Percentiles rank a stretch among this genome's conserved stretches.
phyloP scores from a whole-genome alignment of 2,113 vertebrate genomes.

The Ctenodactylus gundi region DNA sequence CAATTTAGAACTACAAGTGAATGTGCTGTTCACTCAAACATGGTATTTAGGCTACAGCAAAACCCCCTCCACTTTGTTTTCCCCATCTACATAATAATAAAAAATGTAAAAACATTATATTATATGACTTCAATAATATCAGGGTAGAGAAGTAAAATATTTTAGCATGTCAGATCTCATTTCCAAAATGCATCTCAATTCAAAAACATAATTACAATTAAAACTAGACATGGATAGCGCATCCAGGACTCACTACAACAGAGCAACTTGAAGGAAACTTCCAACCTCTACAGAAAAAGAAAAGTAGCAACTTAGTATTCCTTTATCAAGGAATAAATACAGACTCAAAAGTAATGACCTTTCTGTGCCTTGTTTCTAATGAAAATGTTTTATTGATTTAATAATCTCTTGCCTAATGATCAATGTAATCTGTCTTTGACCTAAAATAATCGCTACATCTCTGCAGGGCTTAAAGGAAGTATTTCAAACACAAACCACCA shows the following conservation, averaged over 20 bases:
- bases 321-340: conserved; percentile 14
- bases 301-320: background rate
- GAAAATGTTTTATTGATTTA: conserved; percentile 15
- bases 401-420: background rate
- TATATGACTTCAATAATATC: conserved; percentile 41
- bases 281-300: background rate
- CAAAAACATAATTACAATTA: conserved; percentile 56
- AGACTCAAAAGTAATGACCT: background rate
- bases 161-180: background rate
- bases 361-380: conserved; percentile 29
- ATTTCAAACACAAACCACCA: conserved; percentile 34
- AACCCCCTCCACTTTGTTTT: conserved; percentile 38
- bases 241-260: background rate
- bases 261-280: conserved; percentile 1
- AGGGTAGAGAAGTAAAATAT: background rate
- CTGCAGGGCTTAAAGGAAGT: background rate
- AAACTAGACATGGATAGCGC: conserved; percentile 20
- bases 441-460: background rate
- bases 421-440: background rate
- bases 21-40: conserved; percentile 32
- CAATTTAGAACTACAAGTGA: conserved; percentile 55
- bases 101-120: background rate
- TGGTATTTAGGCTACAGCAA: conserved; percentile 16
- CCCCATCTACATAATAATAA: conserved; percentile 6
- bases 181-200: conserved; percentile 47